A percentile compares a stretch with the other conserved stretches of the same genome.
phyloP scores from a whole-genome alignment of 1,140 invertebrate genomes.

The fruit fly (Drosophila melanogaster) region Release_6_plus_ISO1_MT NT_033779.5:6772501-6773000 shows the following conservation, averaged over 20 bases:
- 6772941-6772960: slow-evolving; percentile 64
- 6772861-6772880: slow-evolving; percentile 9
- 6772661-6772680: slow-evolving; percentile 51
- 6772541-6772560: slow-evolving; percentile 74
- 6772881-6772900: slow-evolving; percentile 11
- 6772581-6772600: slow-evolving; percentile 74
- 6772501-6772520: neutral
- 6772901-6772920: slow-evolving; percentile 45
- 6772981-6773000: slow-evolving; percentile 41
- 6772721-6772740: slow-evolving; percentile 82
- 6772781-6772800: slow-evolving; percentile 66
- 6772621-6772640: slow-evolving; percentile 9
- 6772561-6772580: slow-evolving; percentile 62
- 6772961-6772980: slow-evolving; percentile 20
- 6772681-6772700: slow-evolving; percentile 46
- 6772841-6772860: slow-evolving; percentile 46
- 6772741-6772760: slow-evolving; percentile 79
- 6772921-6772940: slow-evolving; percentile 59
- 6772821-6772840: slow-evolving; percentile 67
- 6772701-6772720: slow-evolving; percentile 73
- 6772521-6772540: slow-evolving; percentile 1
- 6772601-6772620: slow-evolving; percentile 71
- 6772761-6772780: slow-evolving; percentile 62
- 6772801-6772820: slow-evolving; percentile 42
- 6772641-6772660: slow-evolving; percentile 49